phyloP scores from a whole-genome alignment of 2,888 invertebrate species.

The Torymus tubicola region DNA sequence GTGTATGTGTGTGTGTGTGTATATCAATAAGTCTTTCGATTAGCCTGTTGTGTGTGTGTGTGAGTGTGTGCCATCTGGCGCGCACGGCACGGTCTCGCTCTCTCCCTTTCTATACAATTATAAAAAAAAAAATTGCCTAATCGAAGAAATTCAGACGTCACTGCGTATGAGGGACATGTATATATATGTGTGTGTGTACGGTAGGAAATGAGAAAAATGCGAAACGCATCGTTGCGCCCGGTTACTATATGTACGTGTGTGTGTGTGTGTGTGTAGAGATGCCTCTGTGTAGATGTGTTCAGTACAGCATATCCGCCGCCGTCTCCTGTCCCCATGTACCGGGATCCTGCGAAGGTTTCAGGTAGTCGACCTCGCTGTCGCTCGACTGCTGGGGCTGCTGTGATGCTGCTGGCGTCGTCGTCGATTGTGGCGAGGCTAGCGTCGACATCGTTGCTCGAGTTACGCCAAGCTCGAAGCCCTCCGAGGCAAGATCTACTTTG shows the following conservation, averaged over 20 bases:
- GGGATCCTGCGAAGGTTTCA: conserved; percentile 75
- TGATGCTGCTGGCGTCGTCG: conserved; percentile 36
- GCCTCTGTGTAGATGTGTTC: too few relatives aligned
- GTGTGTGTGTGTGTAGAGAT: conserved; percentile 41
- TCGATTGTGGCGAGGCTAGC: conserved; percentile 63
- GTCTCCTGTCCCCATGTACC: conserved; percentile 76
- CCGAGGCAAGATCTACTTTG: conserved; percentile 82
- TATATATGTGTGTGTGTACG: conserved; percentile 1
- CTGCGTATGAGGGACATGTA: conserved; percentile 22
- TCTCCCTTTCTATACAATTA: conserved; percentile 27
- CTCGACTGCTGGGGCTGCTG: conserved; percentile 43
- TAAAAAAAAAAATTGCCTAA: conserved; percentile 37
- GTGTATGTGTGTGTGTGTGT: too few relatives aligned
- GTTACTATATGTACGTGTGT: conserved; percentile 22
- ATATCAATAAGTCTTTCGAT: conserved; percentile 2
- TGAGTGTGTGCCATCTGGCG: too few relatives aligned
- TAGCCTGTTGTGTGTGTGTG: not conserved
- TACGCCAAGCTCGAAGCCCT: conserved; percentile 88
- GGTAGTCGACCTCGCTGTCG: conserved; percentile 71
- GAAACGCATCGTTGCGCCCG: conserved; percentile 40
- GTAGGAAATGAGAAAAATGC: conserved; percentile 48
- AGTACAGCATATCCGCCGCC: conserved; percentile 76
- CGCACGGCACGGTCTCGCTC: conserved; percentile 8
- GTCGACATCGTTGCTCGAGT: conserved; percentile 79
- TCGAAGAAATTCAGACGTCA: conserved; percentile 40